These are phyloP conservation scores for Pollenia angustigena DNA, from an alignment of 2,888 invertebrate species.

Conservation along the genomic window DNA sequence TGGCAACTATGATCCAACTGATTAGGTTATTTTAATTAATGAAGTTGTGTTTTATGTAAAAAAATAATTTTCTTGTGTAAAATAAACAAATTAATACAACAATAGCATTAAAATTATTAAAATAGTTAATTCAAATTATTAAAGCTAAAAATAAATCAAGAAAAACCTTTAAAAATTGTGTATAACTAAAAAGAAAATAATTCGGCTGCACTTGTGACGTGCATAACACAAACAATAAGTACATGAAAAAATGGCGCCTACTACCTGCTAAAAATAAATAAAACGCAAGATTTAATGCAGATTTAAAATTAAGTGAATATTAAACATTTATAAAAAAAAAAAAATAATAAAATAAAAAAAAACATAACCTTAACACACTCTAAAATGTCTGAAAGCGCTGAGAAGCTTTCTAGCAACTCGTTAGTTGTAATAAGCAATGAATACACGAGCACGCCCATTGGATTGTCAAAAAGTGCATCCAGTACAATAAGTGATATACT, in stretches of 20 bases:
- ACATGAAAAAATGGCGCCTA: slow-evolving; percentile 69
- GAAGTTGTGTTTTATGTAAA: slow-evolving; percentile 40
- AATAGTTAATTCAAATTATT: not conserved
- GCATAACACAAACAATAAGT: slow-evolving; percentile 51
- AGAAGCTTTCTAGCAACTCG: slow-evolving; percentile 36
- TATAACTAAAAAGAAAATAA: slow-evolving; percentile 25
- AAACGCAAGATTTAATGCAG: slow-evolving; percentile 3
- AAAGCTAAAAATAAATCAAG: not conserved
- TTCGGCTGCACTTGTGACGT: slow-evolving; percentile 62
- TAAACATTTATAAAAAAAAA: not conserved
- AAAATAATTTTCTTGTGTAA: not conserved
- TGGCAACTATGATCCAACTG: not conserved
- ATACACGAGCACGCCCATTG: slow-evolving; percentile 22
- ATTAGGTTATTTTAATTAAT: slow-evolving; percentile 18
- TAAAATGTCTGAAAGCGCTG: slow-evolving; percentile 59
- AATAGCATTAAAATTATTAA: not conserved
- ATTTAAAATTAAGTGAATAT: not conserved
- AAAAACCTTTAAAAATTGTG: not conserved
- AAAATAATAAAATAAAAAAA: not conserved
- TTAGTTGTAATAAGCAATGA: slow-evolving; percentile 54
- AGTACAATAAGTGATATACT: slow-evolving; percentile 27
- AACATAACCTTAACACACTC: slow-evolving; percentile 64
- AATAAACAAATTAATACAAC: not conserved
- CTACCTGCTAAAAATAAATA: slow-evolving; percentile 53
- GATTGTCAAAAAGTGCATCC: slow-evolving; percentile 28